These are phyloP conservation scores for Nesometra sesokonis DNA, from an alignment of 35 echinoderm and acorn worm genomes.

Conservation along the genomic window DNA sequence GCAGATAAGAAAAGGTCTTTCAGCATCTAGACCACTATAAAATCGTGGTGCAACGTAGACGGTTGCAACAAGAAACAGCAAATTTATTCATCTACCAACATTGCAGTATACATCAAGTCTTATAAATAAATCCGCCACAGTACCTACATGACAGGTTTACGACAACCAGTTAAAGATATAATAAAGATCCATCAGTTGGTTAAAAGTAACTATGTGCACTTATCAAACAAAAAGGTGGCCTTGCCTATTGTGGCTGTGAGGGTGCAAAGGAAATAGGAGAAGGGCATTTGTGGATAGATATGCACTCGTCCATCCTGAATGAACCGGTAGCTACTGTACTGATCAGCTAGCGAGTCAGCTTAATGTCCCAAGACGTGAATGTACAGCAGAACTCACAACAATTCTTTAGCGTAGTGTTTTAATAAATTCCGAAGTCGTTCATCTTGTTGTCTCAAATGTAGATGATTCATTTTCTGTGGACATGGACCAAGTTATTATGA, in stretches of 20 bases:
- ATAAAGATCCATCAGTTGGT: slow-evolving; percentile 1
- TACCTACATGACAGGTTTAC: no score
- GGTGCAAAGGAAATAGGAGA: no score
- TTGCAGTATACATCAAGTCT: slow-evolving; percentile 22
- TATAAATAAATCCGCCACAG: slow-evolving; percentile 37
- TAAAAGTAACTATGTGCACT: slow-evolving; percentile 2
- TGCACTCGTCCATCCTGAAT: no score
- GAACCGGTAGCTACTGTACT: no score
- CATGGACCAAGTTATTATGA: slow-evolving; percentile 20
- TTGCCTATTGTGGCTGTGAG: no score
- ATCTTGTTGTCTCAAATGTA: slow-evolving; percentile 9
- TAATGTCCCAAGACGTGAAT: background rate
- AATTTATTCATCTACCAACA: slow-evolving; percentile 26
- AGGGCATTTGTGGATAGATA: no score
- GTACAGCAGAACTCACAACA: slow-evolving; percentile 12
- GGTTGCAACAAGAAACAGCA: slow-evolving; percentile 34
- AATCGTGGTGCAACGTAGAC: slow-evolving; percentile 6
- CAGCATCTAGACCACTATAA: background rate
- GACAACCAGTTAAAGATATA: background rate
- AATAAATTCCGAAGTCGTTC: slow-evolving; percentile 13
- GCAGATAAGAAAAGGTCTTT: slow-evolving; percentile 2
- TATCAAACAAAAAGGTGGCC: no score
- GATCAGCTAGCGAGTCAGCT: slow-evolving; percentile 10
- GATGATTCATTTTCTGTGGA: background rate
- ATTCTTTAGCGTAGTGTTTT: background rate